These are phyloP conservation scores for Patella vulgata DNA, from an alignment of 1,140 invertebrate species.

Conservation along the genomic window DNA sequence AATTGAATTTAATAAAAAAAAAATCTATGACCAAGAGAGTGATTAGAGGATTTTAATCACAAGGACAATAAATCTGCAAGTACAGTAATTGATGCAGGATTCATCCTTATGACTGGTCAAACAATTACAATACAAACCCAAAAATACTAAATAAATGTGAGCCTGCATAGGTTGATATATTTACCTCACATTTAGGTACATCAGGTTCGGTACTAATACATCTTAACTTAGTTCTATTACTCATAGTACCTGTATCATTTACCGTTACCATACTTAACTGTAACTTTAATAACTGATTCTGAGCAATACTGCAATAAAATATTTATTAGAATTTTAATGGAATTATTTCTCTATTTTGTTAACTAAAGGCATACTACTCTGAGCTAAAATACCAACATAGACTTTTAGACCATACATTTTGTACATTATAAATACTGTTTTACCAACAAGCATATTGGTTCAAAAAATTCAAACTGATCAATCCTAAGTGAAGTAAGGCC, in stretches of 20 bases:
- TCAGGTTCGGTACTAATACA: conserved; percentile 65
- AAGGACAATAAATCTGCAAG: too few species aligned
- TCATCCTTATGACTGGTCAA: too few species aligned
- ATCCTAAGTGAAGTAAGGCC: background rate
- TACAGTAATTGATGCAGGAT: too few species aligned
- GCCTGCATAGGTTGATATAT: too few species aligned
- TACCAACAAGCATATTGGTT: conserved; percentile 25
- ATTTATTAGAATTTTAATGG: too few species aligned
- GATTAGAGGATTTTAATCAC: too few species aligned
- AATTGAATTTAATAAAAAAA: too few species aligned
- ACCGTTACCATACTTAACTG: conserved; percentile 64
- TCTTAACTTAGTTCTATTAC: conserved; percentile 36
- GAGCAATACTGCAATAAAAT: conserved; percentile 65
- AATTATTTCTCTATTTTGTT: too few species aligned
- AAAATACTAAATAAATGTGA: too few species aligned
- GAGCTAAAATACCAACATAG: conserved; percentile 25
- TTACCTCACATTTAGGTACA: conserved; percentile 78
- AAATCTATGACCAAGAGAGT: too few species aligned
- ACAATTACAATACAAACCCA: too few species aligned
- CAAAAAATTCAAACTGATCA: conserved; percentile 4
- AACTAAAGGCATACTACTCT: conserved; percentile 30
- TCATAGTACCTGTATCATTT: conserved; percentile 39
- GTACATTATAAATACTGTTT: conserved; percentile 33
- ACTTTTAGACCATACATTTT: conserved; percentile 22
- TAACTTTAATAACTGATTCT: conserved; percentile 68